Conservation (phyloP, 2,797 vertebrate genomes). For the Anableps anableps region DNA sequence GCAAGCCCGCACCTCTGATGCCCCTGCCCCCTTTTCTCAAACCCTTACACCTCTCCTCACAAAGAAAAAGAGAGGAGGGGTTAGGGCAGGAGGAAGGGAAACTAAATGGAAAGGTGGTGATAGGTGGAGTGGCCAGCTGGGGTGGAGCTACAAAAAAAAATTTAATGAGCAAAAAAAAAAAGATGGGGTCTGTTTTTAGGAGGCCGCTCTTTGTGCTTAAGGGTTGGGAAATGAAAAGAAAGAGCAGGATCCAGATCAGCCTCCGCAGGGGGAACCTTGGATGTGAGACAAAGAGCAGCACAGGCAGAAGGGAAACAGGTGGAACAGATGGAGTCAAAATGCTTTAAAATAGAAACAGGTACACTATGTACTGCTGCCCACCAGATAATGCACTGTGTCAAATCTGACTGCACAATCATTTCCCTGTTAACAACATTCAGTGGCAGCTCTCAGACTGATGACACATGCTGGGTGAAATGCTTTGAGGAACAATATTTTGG, state of each 20-base stretch:
- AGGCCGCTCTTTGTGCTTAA: slow-evolving; percentile 71
- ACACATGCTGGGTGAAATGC: background rate
- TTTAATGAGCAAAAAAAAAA: slow-evolving; percentile 44
- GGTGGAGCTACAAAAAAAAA: slow-evolving; percentile 65
- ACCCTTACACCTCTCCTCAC: slow-evolving; percentile 50
- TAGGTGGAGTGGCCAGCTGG: slow-evolving; percentile 43
- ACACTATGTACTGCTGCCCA: slow-evolving; percentile 31
- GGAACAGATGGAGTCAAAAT: slow-evolving; percentile 21
- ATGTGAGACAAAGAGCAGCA: slow-evolving; percentile 37
- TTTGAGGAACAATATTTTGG: slow-evolving; percentile 9
- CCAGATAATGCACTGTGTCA: background rate
- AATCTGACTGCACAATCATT: slow-evolving; percentile 18
- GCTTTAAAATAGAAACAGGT: slow-evolving; percentile 14
- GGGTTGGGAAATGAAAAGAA: slow-evolving; percentile 43
- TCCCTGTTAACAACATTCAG: slow-evolving; percentile 31
- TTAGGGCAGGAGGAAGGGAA: slow-evolving; percentile 24
- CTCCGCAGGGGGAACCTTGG: slow-evolving; percentile 1
- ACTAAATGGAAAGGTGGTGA: slow-evolving; percentile 61
- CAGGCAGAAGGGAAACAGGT: slow-evolving; percentile 30
- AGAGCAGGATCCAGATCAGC: slow-evolving; percentile 21
- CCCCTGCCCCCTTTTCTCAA: slow-evolving; percentile 5
- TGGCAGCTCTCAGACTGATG: background rate
- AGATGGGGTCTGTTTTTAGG: slow-evolving; percentile 47
- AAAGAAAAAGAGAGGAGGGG: slow-evolving; percentile 75
- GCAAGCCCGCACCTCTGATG: slow-evolving; percentile 28